phyloP scores from a whole-genome alignment of 92 coral and sea anemone species.

The Ricordea florida region DNA sequence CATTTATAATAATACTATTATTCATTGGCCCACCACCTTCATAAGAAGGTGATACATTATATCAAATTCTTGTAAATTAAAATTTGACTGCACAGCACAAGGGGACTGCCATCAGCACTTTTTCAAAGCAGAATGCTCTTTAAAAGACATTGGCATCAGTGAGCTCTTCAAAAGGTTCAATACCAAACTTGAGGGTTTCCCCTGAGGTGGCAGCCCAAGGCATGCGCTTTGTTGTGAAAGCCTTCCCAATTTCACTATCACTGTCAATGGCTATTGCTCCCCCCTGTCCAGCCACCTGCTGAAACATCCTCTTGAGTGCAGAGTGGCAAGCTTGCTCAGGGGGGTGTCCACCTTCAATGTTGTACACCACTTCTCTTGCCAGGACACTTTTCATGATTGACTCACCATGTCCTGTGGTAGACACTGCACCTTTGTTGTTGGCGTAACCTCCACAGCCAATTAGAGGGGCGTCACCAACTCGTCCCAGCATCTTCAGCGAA shows the following conservation, averaged over 20 bases:
- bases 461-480: conserved; percentile 92
- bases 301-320: conserved; percentile 58
- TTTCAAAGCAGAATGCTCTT: too few relatives aligned
- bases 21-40: too few relatives aligned
- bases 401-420: conserved; percentile 95
- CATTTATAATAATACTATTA: too few relatives aligned
- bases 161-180: conserved; percentile 51
- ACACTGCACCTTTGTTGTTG: conserved; percentile 78
- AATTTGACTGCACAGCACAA: too few relatives aligned
- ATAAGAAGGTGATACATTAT: too few relatives aligned
- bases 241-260: conserved; percentile 75
- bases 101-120: too few relatives aligned
- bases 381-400: conserved; percentile 85
- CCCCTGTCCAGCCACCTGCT: conserved; percentile 72
- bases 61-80: too few relatives aligned
- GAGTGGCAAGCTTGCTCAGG: conserved; percentile 55
- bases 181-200: conserved; percentile 70
- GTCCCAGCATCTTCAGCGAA: conserved; percentile 77
- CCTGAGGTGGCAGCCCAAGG: conserved; percentile 86
- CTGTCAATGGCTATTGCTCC: conserved; percentile 84
- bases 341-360: conserved; percentile 64
- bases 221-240: conserved; percentile 80
- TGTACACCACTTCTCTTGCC: conserved; percentile 78
- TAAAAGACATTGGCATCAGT: neutral
- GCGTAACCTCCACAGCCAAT: conserved; percentile 93